phyloP scores from a whole-genome alignment of 2,888 invertebrate species.

The Sicus ferrugineus region DNA sequence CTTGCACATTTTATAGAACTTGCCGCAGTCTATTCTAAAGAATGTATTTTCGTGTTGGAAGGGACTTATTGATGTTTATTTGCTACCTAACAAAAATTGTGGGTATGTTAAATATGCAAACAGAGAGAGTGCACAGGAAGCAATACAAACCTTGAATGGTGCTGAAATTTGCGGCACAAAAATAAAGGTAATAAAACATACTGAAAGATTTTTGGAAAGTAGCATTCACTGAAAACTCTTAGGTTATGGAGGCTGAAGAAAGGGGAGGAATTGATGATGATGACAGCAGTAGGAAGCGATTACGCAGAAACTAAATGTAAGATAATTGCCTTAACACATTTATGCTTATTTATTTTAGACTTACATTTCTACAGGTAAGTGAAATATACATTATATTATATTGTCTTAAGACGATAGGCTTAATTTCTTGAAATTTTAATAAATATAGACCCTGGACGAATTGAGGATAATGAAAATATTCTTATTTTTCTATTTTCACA shows the following conservation, averaged over 20 bases:
- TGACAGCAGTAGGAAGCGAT: slow-evolving; percentile 59
- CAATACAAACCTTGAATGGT: slow-evolving; percentile 74
- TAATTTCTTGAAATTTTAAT: slow-evolving; percentile 19
- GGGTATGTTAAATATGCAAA: slow-evolving; percentile 90
- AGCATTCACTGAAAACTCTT: neutral
- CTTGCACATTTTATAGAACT: slow-evolving; percentile 66
- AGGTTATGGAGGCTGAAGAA: slow-evolving; percentile 87
- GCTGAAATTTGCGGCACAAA: slow-evolving; percentile 87
- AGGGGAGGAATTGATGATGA: slow-evolving; percentile 60
- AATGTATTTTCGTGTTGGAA: slow-evolving; percentile 93
- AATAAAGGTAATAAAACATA: slow-evolving; percentile 64
- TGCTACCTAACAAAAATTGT: slow-evolving; percentile 88
- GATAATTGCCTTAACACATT: slow-evolving; percentile 40
- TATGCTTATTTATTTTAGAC: slow-evolving; percentile 18
- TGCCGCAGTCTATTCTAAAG: slow-evolving; percentile 82
- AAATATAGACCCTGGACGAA: slow-evolving; percentile 26
- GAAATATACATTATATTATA: slow-evolving; percentile 18
- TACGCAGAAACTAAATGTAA: slow-evolving; percentile 59
- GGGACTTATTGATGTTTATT: slow-evolving; percentile 87
- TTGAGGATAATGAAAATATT: slow-evolving; percentile 53
- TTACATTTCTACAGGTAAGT: slow-evolving; percentile 38
- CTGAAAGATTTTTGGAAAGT: neutral
- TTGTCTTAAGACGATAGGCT: slow-evolving; percentile 28
- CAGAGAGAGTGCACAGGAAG: slow-evolving; percentile 72
- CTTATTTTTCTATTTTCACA: slow-evolving; percentile 62